These are phyloP conservation scores for Fregata magnificens DNA, from an alignment of 2,113 vertebrate genomes.

Conservation along the genomic window DNA sequence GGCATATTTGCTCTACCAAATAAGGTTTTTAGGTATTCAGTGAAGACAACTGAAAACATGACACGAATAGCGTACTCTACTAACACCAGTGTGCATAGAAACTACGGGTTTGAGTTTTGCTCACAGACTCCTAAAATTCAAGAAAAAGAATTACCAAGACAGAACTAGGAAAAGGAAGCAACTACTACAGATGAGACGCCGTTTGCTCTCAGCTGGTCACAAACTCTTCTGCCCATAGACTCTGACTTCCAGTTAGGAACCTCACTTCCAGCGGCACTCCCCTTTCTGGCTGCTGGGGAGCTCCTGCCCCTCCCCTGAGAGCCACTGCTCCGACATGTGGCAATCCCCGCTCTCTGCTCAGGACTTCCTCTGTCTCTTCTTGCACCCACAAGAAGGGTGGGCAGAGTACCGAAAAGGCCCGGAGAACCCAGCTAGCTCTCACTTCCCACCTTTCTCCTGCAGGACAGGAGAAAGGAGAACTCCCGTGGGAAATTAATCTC, in stretches of 20 bases:
- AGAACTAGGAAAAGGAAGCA: not conserved
- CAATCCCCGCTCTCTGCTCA: not conserved
- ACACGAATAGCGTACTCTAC: not conserved
- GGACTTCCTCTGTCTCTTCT: not conserved
- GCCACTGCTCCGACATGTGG: fast-evolving
- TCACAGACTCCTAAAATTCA: not conserved
- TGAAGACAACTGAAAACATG: not conserved
- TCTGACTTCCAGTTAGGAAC: not conserved
- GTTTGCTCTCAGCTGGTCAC: not conserved
- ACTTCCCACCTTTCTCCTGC: not conserved
- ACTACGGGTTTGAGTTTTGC: not conserved
- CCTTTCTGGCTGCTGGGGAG: not conserved
- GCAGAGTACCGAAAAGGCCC: not conserved
- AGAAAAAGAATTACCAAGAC: not conserved
- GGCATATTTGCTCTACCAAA: not conserved
- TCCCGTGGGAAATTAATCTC: not conserved
- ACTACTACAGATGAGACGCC: not conserved
- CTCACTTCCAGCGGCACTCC: not conserved
- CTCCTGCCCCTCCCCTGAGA: not conserved
- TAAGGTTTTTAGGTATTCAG: not conserved
- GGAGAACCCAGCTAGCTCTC: not conserved
- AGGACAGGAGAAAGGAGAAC: not conserved
- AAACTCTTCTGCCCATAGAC: not conserved
- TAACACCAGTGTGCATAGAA: not conserved
- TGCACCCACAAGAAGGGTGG: no score